phyloP scores from a whole-genome alignment of 1,140 invertebrate genomes.

The Drepana arcuata region DNA sequence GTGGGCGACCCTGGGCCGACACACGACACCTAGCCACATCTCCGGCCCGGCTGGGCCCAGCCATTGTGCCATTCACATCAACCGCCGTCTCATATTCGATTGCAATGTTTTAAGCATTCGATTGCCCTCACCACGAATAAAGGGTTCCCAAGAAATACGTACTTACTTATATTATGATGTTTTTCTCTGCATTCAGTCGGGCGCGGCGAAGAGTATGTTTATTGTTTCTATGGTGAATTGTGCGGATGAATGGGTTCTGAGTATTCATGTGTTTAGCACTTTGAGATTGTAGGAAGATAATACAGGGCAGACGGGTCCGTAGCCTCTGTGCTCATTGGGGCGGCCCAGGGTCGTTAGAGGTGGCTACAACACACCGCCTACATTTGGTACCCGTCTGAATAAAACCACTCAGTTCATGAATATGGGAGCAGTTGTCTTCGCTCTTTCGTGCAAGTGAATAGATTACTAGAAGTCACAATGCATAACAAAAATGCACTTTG shows the following conservation, averaged over 20 bases:
- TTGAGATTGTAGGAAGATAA: conserved; percentile 57
- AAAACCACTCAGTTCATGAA: too few relatives aligned
- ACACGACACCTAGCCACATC: conserved; percentile 9
- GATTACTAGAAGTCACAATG: too few relatives aligned
- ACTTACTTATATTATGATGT: conserved; percentile 34
- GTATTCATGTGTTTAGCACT: conserved; percentile 42
- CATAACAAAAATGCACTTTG: too few relatives aligned
- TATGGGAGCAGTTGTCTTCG: too few relatives aligned
- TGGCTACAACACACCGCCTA: conserved; percentile 59
- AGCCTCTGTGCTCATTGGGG: too few relatives aligned
- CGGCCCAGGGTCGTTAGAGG: conserved; percentile 40
- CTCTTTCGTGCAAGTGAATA: too few relatives aligned
- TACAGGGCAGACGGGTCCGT: conserved; percentile 40
- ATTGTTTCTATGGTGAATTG: conserved; percentile 66
- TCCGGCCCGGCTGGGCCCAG: conserved; percentile 13
- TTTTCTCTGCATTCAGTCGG: conserved; percentile 55
- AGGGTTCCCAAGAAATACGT: conserved; percentile 66
- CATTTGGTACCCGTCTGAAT: too few relatives aligned
- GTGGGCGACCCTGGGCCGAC: conserved; percentile 31
- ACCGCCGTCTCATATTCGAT: conserved; percentile 49
- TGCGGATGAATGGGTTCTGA: conserved; percentile 50
- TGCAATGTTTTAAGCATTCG: conserved; percentile 68
- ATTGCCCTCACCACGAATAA: conserved; percentile 62
- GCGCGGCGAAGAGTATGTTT: conserved; percentile 49
- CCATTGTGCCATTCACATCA: conserved; percentile 48